Evolutionary conservation across 2,113 vertebrate species (phyloP).

Genomic region (Sapayoa aenigma): DNA sequence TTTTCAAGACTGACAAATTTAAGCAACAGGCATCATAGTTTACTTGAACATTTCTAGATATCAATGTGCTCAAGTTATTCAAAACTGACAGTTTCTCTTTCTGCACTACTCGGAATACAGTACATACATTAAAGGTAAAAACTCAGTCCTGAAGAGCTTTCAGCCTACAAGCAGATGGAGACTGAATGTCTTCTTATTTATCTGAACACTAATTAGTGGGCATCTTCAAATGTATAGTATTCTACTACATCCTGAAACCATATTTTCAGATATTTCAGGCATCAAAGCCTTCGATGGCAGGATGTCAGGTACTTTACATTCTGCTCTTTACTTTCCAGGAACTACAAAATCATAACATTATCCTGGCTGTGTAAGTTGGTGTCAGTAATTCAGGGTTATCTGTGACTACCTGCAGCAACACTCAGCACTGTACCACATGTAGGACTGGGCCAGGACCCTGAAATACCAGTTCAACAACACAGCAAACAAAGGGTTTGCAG

Average conservation of each 20-base stretch:
- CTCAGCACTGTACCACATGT: fast-evolving
- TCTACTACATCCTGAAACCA: background rate
- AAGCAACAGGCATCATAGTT: background rate
- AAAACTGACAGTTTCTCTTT: background rate
- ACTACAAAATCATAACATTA: background rate
- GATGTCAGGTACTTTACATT: background rate
- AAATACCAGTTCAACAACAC: background rate
- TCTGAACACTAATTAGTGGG: background rate
- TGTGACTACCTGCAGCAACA: background rate
- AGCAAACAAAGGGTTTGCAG: background rate
- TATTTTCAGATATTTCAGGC: background rate
- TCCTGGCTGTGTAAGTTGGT: background rate
- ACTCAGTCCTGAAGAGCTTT: background rate
- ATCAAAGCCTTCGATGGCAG: background rate
- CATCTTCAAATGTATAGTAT: background rate
- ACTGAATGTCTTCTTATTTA: background rate
- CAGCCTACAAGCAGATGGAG: background rate
- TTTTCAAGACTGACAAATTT: background rate
- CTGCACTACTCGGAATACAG: background rate
- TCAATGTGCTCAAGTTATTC: background rate
- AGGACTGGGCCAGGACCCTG: background rate
- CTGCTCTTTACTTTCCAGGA: background rate
- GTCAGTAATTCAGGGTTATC: background rate
- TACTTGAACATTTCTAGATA: background rate
- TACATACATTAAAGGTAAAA: background rate